Conservation (phyloP, 37 sponge, comb jelly and placozoan species). For the Eunapius fragilis region DNA sequence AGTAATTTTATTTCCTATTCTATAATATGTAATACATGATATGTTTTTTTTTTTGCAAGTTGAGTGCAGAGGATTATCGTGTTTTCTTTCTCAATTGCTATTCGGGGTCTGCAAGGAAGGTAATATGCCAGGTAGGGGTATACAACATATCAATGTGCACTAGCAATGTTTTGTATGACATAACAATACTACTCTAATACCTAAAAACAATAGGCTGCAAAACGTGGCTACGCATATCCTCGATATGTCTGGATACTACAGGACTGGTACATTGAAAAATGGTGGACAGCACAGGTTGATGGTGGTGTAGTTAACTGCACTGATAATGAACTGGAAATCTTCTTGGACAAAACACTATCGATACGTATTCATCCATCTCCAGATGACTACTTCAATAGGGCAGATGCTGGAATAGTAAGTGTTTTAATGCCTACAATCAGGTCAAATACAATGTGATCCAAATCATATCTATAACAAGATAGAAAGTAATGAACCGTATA, state of each 20-base stretch:
- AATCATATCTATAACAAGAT: no score
- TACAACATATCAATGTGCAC: neutral
- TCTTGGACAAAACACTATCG: neutral
- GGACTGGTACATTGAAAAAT: constrained; percentile 9
- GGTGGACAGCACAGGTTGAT: constrained; percentile 30
- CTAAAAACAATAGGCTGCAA: constrained; percentile 11
- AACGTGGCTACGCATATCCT: constrained; percentile 2
- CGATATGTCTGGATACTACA: constrained; percentile 35
- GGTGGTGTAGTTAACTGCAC: neutral
- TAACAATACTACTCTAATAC: neutral
- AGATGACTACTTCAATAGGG: neutral
- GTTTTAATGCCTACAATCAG: neutral
- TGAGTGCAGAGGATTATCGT: neutral
- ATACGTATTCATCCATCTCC: neutral
- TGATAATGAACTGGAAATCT: neutral
- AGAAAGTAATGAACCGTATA: no score
- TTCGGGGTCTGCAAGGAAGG: constrained; percentile 3
- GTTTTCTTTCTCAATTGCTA: constrained; percentile 37
- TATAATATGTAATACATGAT: neutral
- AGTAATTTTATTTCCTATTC: neutral
- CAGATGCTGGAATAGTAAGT: neutral
- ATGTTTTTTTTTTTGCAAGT: neutral
- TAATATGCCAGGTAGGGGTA: constrained; percentile 28
- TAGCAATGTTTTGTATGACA: neutral
- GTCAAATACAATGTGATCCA: neutral